These are phyloP conservation scores for Tetanocera ferruginea DNA, from an alignment of 2,888 invertebrate genomes.

Conservation along the genomic window DNA sequence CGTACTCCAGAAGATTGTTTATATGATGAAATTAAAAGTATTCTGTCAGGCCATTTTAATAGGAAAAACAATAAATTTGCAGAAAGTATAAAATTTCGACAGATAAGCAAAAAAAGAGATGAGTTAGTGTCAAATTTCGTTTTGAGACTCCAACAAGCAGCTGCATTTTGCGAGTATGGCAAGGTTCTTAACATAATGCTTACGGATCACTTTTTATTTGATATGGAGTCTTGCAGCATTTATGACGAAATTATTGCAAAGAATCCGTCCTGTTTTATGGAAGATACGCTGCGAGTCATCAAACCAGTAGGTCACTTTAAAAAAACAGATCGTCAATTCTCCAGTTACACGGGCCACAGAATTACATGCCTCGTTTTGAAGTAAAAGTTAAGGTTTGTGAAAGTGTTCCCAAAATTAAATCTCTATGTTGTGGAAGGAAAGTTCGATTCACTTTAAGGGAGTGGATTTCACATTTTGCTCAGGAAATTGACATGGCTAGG, in stretches of 20 bases:
- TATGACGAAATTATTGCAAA: no score
- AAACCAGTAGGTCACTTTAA: not conserved
- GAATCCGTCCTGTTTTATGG: no score
- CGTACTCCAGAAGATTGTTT: not conserved
- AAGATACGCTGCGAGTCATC: not conserved
- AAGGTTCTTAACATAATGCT: no score
- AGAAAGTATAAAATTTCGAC: no score
- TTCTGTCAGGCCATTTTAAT: not conserved
- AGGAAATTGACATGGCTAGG: conserved; percentile 26
- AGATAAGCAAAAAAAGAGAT: no score
- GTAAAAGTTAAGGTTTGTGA: conserved; percentile 19
- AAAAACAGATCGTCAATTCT: not conserved
- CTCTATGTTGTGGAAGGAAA: conserved; percentile 30
- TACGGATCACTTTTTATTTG: no score
- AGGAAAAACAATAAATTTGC: not conserved
- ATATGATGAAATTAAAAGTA: conserved; percentile 7
- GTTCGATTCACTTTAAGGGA: conserved; percentile 21
- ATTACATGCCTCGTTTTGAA: conserved; percentile 17
- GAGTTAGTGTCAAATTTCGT: no score
- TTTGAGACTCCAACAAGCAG: no score
- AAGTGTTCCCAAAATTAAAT: conserved; percentile 18
- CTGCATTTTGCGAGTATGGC: no score
- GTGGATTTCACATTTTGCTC: conserved; percentile 31
- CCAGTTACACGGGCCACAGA: not conserved
- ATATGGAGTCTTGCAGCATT: no score